Evolutionary conservation across 2,797 vertebrate species (phyloP).

Genomic region (Eulemur rubriventer): DNA sequence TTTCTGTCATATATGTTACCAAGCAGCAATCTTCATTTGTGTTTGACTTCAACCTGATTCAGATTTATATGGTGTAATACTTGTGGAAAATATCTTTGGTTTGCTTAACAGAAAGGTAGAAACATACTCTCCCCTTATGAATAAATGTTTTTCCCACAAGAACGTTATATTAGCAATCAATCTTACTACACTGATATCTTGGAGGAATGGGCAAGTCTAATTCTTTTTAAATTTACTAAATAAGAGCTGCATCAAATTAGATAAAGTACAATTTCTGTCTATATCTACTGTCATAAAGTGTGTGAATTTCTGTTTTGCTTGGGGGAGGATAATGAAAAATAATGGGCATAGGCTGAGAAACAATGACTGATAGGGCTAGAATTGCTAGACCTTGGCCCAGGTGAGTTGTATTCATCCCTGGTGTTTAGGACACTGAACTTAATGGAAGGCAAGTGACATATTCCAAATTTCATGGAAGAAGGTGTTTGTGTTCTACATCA

Average conservation of each 20-base stretch:
- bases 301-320: background rate
- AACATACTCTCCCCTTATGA: background rate
- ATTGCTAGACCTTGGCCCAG: background rate
- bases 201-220: background rate
- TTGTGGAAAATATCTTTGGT: background rate
- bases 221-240: background rate
- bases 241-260: background rate
- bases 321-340: background rate
- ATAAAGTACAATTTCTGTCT: background rate
- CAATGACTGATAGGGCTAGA: accelerated
- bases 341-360: accelerated
- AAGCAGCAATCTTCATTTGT: background rate
- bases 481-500: background rate
- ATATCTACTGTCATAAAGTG: background rate
- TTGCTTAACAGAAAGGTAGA: background rate
- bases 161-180: background rate
- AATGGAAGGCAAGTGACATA: background rate
- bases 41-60: background rate
- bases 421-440: background rate
- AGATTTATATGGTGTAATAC: background rate
- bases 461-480: background rate
- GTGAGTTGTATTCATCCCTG: background rate
- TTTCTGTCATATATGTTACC: background rate
- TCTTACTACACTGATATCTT: background rate
- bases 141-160: background rate